Evolutionary conservation across 2,888 invertebrate genomes (phyloP).

Genomic region (Lacanobia wlatinum): DNA sequence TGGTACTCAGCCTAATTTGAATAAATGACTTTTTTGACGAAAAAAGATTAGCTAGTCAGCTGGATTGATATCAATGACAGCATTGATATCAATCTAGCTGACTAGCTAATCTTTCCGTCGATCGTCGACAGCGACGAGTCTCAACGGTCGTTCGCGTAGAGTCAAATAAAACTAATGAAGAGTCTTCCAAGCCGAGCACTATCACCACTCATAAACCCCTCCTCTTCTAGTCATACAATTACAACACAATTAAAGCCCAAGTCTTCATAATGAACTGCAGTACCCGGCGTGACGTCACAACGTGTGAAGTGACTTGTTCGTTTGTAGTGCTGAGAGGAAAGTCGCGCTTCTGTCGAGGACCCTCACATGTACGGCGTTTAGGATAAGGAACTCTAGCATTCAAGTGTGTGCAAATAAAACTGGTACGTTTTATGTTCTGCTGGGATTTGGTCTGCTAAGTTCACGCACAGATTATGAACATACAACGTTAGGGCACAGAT

Average conservation of each 20-base stretch:
- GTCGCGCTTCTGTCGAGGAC: slow-evolving; percentile 63
- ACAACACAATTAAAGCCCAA: slow-evolving; percentile 52
- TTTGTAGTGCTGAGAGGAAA: slow-evolving; percentile 65
- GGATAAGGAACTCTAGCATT: slow-evolving; percentile 7
- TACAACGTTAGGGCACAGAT: no score
- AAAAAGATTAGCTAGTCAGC: no score
- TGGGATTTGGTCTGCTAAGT: not conserved
- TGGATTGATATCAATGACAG: no score
- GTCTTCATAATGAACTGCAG: slow-evolving; percentile 35
- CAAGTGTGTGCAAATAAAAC: not conserved
- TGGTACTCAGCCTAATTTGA: no score
- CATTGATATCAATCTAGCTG: no score
- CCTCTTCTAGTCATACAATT: slow-evolving; percentile 34
- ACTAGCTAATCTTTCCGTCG: no score
- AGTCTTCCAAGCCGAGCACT: not conserved
- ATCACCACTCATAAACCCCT: not conserved
- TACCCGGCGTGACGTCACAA: slow-evolving; percentile 38
- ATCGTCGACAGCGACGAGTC: no score
- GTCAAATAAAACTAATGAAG: slow-evolving; percentile 6
- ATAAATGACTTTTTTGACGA: no score
- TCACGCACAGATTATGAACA: not conserved
- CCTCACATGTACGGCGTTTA: slow-evolving; percentile 41
- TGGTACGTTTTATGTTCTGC: no score
- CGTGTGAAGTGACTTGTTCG: slow-evolving; percentile 70
- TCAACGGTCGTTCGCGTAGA: no score